phyloP scores from a whole-genome alignment of 2,888 invertebrate genomes.

The Pherbina coryleti region DNA sequence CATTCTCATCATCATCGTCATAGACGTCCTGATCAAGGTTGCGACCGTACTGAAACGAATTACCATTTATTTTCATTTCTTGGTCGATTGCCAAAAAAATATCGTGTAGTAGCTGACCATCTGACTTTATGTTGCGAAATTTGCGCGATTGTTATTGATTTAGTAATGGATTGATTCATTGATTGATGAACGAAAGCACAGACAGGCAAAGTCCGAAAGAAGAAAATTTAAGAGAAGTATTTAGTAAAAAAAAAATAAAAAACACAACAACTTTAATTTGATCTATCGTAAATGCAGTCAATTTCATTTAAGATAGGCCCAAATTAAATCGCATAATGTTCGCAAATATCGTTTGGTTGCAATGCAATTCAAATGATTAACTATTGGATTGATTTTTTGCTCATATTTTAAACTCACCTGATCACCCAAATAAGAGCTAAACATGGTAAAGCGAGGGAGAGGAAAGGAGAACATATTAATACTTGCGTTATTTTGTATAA shows the following conservation, averaged over 20 bases:
- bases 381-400: neutral
- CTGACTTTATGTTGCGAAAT: slow-evolving; percentile 12
- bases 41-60: slow-evolving; percentile 57
- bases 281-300: neutral
- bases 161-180: neutral
- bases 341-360: neutral
- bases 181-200: neutral
- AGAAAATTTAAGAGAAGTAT: neutral
- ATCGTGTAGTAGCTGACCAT: slow-evolving; percentile 50
- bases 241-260: neutral
- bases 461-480: neutral
- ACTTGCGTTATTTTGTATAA: neutral
- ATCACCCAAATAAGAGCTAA: neutral
- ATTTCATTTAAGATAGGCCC: no score
- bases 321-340: neutral
- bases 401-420: neutral
- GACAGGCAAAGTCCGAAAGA: neutral
- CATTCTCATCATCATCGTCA: slow-evolving; percentile 57
- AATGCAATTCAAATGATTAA: neutral
- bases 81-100: slow-evolving; percentile 59
- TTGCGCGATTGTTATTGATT: neutral
- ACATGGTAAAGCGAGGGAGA: neutral
- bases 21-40: slow-evolving; percentile 58
- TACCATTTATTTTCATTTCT: slow-evolving; percentile 51
- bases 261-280: neutral